Base-by-base conservation (phyloP, 1,140 invertebrate species). In the Wasmannia auropunctata region DNA sequence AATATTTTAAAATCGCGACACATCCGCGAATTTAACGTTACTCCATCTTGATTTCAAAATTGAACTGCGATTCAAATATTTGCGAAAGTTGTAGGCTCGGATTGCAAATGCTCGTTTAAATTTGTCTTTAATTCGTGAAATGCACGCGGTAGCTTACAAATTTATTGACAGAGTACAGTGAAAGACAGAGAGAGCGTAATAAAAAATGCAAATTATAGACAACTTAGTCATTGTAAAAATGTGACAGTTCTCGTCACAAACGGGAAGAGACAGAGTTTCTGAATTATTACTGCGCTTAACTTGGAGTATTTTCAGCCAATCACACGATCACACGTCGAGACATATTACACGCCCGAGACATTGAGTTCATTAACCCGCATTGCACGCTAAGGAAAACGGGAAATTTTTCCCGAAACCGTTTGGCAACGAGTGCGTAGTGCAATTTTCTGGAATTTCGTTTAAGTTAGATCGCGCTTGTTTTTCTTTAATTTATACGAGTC, bases 281-380 rank as follows among this genome's bases (percentile, higher is more conserved):
- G 28, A 83, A 83, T 74, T 74, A 74, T 83, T 46, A 83, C 49
- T 11, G 51, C 70, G 19, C n/a, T 72, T 81, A 58, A 72, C 34
- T 51, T 25, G 51, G 58, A n/a, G n/a, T 72, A 83, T 83, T 43
- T 56, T 46, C 37, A 60, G 79, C 22, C 51, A 56, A 83, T 83
- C 51, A 67, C n/a, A 19, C 22, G 25, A 60, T 69, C 60, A 58
- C 25, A 60, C 16, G 37, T 43, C 51, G 67, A 25, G 37, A 83
- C 51, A 31, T 2, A 54, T 56, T 72, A 31, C n/a, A 11, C 10
- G 19, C 43, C 22, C 22, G 37, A 37, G 60, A 65, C n/a, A 40
- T 10, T 5, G 31, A 34, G 67, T 72, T 83, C 67, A 8, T 83
- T 22, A 40, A 81, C 79, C 79, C 16, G n/a, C n/a, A n/a, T n/a